Percentiles rank a stretch among this genome's conserved stretches.
These are phyloP conservation scores for Spea hammondii DNA, from an alignment of 2,797 vertebrate species.

Conservation along the genomic window DNA sequence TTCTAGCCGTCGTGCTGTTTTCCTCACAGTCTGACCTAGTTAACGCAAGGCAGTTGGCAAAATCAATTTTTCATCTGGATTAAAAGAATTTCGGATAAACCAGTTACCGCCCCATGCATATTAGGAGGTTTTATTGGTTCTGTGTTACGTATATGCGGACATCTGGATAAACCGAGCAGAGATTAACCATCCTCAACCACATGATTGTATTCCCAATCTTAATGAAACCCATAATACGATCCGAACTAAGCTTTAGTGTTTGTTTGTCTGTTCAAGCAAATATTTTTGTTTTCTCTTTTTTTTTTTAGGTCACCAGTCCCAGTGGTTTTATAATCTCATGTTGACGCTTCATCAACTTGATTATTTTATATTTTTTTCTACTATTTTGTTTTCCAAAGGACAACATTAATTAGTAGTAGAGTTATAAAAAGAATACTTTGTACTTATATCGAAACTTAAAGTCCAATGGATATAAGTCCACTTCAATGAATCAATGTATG, in stretches of 20 bases:
- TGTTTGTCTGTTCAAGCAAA: not conserved
- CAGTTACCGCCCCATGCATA: conserved; percentile 29
- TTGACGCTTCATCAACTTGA: not conserved
- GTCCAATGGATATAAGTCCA: no score
- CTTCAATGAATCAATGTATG: no score
- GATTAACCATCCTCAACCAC: conserved; percentile 40
- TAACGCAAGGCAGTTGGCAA: conserved; percentile 41
- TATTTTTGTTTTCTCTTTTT: conserved; percentile 31
- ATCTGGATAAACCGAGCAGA: conserved; percentile 41
- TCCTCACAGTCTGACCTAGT: conserved; percentile 38
- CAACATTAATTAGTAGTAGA: no score
- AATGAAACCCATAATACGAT: conserved; percentile 41
- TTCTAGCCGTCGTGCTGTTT: conserved; percentile 5
- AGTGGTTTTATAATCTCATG: not conserved
- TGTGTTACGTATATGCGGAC: conserved; percentile 28
- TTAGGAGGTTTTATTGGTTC: conserved; percentile 43
- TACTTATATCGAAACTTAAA: no score
- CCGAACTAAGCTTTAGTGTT: conserved; percentile 9
- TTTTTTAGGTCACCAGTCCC: conserved; percentile 28
- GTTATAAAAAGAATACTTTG: no score
- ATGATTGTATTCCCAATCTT: conserved; percentile 25
- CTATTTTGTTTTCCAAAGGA: no score
- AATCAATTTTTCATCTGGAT: conserved; percentile 52
- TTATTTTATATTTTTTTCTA: no score
- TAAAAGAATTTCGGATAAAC: conserved; percentile 48